Evolutionary conservation across 2,888 invertebrate species (phyloP), one percentile per base, ranked within the genome.

Genomic region (Folsomia manolachei): DNA sequence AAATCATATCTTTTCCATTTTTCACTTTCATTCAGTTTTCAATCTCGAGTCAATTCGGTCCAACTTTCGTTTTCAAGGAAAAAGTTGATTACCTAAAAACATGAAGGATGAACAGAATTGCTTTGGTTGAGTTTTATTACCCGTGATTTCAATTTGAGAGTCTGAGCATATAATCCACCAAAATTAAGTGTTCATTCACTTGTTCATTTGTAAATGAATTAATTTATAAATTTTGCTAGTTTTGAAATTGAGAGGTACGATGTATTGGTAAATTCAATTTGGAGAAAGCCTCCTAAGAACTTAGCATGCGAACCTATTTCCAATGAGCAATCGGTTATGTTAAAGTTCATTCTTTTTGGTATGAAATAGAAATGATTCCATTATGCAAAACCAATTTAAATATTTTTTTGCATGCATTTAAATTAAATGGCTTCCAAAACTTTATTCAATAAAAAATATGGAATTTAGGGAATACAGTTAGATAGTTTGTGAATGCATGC

Each of bases 1-100:
- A 64, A 64, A 60, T 62, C 62, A 25, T 62, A 62, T 62, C 62
- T 25, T 62, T 62, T 62, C 62, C 62, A 62, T 62, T 62, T 62
- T 62, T 62, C 62, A 62, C 24, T 62, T 24, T 62, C 62, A 62
- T 62, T 62, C 23, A 23, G 25, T 62, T 62, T 62, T 23, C 62
- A 62, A 23, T 62, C 62, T 62, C 62, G 14, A 21, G 7, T 39
- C 39, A 39, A 39, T 39, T 39, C 39, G 7, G 39, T 39, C 39
- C 39, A 14, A 39, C 39, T 14, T 39, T 39, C 39, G 7, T 39
- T 39, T 39, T 39, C 39, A 39, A 14, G 39, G 39, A 39, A 39
- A 39, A 39, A 39, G 39, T 39, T 39, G 39, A 39, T 39, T 39
- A 39, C 39, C 39, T 14, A 39, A n/a, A n/a, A n/a, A n/a, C n/a